Evolutionary conservation across 2,113 vertebrate species (phyloP).

Genomic region (Syrmaticus mikado): DNA sequence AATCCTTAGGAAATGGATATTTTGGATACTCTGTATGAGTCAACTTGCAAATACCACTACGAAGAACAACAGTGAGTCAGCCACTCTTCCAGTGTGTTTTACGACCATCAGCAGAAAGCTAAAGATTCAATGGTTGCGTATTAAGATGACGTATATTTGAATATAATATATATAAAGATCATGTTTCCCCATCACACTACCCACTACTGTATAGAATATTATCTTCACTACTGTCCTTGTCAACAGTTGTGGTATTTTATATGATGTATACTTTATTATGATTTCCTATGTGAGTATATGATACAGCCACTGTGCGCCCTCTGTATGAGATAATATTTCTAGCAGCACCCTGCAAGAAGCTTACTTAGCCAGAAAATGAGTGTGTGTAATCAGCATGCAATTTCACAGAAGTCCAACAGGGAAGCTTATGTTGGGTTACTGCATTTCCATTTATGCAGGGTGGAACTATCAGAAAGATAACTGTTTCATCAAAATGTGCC

Average conservation of each 20-base stretch:
- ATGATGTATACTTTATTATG: too few species aligned
- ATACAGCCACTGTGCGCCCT: not conserved
- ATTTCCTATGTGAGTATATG: not conserved
- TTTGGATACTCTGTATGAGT: not conserved
- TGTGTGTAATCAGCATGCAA: not conserved
- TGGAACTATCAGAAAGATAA: not conserved
- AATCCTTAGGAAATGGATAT: not conserved
- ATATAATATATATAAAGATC: accelerated
- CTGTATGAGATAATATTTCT: not conserved
- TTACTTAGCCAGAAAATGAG: constrained; percentile 9
- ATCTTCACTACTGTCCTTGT: not conserved
- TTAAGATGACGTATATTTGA: not conserved
- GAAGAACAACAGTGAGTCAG: not conserved
- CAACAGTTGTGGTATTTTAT: accelerated
- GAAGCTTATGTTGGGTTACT: not conserved
- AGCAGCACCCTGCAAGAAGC: not conserved
- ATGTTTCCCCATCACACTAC: not conserved
- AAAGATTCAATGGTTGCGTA: not conserved
- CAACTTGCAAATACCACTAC: not conserved
- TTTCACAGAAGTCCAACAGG: not conserved
- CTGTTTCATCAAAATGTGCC: not conserved
- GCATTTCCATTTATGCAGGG: not conserved
- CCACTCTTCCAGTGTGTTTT: accelerated
- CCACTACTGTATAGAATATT: not conserved
- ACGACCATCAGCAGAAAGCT: not conserved